These are phyloP conservation scores for Aplidium turbinatum DNA, from an alignment of 23 tunicate genomes.

Conservation along the genomic window DNA sequence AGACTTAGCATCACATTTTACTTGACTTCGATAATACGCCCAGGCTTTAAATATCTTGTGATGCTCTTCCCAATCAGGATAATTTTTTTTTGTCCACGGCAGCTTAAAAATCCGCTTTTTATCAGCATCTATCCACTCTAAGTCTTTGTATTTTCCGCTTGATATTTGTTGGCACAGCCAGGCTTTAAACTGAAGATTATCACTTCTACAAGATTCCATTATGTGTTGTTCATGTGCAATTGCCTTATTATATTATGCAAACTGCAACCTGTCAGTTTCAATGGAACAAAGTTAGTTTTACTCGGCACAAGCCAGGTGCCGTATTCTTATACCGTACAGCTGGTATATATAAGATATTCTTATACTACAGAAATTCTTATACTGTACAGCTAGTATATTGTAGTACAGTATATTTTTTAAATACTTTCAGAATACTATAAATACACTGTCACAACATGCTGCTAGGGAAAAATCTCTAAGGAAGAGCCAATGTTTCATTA, in stretches of 20 bases:
- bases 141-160: conserved; percentile 50
- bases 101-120: conserved; percentile 57
- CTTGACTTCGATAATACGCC: conserved; percentile 49
- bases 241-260: too few relatives aligned
- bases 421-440: too few relatives aligned
- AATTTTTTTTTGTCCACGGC: conserved; percentile 83
- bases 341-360: background rate
- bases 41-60: conserved; percentile 79
- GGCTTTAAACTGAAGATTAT: conserved; percentile 41
- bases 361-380: background rate
- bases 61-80: conserved; percentile 80
- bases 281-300: too few relatives aligned
- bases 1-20: conserved; percentile 15
- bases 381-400: too few relatives aligned
- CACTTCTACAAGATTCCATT: background rate
- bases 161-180: conserved; percentile 68
- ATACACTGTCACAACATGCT: too few relatives aligned
- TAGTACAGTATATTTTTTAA: too few relatives aligned
- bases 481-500: too few relatives aligned
- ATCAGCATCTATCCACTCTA: conserved; percentile 81
- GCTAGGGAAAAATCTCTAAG: too few relatives aligned
- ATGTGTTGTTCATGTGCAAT: too few relatives aligned
- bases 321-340: too few relatives aligned
- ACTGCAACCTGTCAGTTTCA: too few relatives aligned
- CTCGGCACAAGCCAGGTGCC: too few relatives aligned